phyloP scores from a whole-genome alignment of 1,140 invertebrate species.

The Muscidifurax raptorellus region DNA sequence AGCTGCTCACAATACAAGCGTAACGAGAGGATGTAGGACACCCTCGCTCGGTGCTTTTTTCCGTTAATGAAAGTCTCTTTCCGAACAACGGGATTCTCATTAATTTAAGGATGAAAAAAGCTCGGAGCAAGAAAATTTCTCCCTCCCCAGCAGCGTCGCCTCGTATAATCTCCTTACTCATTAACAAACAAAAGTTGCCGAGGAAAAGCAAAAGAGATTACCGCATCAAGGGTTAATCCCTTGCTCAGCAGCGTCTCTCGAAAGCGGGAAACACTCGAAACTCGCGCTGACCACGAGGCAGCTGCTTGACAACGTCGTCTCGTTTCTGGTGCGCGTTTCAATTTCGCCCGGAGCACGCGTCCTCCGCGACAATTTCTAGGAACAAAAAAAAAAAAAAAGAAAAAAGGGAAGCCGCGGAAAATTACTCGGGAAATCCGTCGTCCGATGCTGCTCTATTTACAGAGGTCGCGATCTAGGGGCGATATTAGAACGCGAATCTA shows the following conservation, averaged over 20 bases:
- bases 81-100: neutral
- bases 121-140: too few relatives aligned
- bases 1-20: neutral
- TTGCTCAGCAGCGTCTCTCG: neutral
- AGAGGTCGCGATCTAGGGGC: neutral
- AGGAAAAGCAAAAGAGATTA: neutral
- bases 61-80: neutral
- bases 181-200: neutral
- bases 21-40: neutral
- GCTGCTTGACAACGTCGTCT: neutral
- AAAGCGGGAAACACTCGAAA: too few relatives aligned
- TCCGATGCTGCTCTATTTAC: neutral
- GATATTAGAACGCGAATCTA: neutral
- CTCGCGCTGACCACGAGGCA: neutral
- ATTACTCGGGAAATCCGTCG: neutral
- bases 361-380: neutral
- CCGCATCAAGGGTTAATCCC: neutral
- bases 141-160: too few relatives aligned
- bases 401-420: neutral
- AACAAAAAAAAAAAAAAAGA: neutral
- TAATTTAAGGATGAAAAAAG: neutral
- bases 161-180: neutral
- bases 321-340: neutral
- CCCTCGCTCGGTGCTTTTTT: neutral
- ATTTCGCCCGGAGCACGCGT: neutral